phyloP scores from a whole-genome alignment of 2,797 vertebrate species.

The Ceryle rudis region DNA sequence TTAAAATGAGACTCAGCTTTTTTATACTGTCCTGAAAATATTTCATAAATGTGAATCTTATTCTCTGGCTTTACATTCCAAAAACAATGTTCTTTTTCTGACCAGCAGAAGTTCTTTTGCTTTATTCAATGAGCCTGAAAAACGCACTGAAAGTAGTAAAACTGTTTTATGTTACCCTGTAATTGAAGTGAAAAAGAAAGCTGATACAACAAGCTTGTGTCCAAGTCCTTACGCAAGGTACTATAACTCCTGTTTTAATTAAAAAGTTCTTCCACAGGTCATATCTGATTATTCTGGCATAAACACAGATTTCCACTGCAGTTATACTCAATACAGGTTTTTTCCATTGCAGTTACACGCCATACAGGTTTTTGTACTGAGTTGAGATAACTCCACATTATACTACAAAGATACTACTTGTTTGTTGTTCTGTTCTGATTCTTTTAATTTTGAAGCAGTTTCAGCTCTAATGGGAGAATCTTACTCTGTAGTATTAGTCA shows the following conservation, averaged over 20 bases:
- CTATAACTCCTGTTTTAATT: constrained; percentile 26
- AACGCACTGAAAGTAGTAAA: background rate
- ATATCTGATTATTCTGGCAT: constrained; percentile 1
- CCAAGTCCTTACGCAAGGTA: background rate
- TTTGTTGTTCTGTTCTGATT: background rate
- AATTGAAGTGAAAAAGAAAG: background rate
- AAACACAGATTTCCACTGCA: background rate
- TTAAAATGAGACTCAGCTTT: background rate
- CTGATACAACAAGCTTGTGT: background rate
- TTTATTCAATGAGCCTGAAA: background rate
- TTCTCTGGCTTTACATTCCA: background rate
- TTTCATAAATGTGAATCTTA: background rate
- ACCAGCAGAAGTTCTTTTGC: background rate
- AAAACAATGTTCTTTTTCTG: background rate
- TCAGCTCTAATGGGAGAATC: background rate
- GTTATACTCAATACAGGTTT: background rate
- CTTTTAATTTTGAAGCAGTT: background rate
- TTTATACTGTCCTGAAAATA: background rate
- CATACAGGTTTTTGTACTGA: background rate
- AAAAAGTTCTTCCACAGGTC: background rate
- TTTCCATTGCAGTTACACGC: background rate
- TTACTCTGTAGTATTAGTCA: background rate
- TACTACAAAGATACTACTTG: background rate
- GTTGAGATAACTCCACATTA: background rate
- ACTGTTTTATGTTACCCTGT: background rate